Evolutionary conservation across 2,888 invertebrate genomes (phyloP).

Genomic region (Onthophagus sagittarius): DNA sequence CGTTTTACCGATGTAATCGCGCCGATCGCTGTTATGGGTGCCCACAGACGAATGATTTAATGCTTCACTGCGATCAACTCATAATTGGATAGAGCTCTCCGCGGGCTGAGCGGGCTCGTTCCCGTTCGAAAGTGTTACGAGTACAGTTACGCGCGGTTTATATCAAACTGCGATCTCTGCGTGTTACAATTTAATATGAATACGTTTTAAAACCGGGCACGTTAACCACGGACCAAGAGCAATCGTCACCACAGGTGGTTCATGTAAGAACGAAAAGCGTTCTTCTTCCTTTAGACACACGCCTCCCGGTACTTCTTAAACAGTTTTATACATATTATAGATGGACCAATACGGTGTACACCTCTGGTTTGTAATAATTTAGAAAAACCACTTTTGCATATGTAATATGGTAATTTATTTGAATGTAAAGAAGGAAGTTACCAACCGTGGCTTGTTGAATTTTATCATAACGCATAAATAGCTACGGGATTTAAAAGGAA

Average conservation of each 20-base stretch:
- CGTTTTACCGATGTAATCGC: not conserved
- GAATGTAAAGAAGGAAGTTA: not conserved
- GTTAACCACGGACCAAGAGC: not conserved
- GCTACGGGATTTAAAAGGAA: not conserved
- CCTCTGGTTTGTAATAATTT: not conserved
- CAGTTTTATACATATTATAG: too few species aligned
- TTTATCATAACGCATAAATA: not conserved
- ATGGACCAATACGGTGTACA: not conserved
- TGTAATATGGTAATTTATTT: not conserved
- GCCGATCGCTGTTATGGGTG: not conserved
- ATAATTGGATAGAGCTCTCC: not conserved
- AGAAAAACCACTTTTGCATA: not conserved
- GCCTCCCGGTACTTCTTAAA: too few species aligned
- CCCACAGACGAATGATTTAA: not conserved
- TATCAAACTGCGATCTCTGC: slow-evolving; percentile 11
- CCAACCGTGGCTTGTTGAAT: not conserved
- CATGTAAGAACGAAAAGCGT: not conserved
- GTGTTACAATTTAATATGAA: slow-evolving; percentile 8
- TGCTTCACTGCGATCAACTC: not conserved
- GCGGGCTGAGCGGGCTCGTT: not conserved
- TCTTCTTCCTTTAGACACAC: too few species aligned
- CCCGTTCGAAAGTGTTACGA: slow-evolving; percentile 6
- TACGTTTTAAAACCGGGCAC: not conserved
- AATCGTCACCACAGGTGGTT: slow-evolving; percentile 5
- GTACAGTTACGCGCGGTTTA: not conserved